These are phyloP conservation scores for Bombus turneri DNA, from an alignment of 1,140 invertebrate species.

Conservation along the genomic window DNA sequence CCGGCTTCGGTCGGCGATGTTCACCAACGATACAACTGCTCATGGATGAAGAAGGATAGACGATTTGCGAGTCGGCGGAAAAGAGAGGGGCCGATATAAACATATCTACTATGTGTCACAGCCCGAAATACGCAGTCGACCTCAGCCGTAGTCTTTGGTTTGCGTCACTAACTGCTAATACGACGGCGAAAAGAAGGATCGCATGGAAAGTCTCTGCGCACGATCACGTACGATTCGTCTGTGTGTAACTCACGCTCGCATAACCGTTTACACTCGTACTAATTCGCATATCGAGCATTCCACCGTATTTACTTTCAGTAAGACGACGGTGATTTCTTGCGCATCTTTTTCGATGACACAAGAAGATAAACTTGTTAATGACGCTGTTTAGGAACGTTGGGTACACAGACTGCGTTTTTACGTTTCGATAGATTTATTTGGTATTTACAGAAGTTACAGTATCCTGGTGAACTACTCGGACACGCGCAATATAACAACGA, in stretches of 20 bases:
- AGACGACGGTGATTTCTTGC: neutral
- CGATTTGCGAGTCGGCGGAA: neutral
- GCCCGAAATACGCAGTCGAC: conserved; percentile 58
- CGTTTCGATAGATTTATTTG: conserved; percentile 61
- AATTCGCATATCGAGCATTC: conserved; percentile 2
- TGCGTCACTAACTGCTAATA: conserved; percentile 50
- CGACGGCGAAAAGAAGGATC: conserved; percentile 15
- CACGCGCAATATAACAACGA: conserved; percentile 28
- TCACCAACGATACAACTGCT: conserved; percentile 12
- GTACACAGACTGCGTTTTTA: no score
- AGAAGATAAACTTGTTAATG: conserved; percentile 7
- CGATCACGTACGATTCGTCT: neutral
- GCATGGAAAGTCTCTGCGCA: neutral
- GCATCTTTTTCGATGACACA: neutral
- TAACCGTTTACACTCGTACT: conserved; percentile 19
- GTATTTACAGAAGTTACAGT: conserved; percentile 70
- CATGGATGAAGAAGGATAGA: conserved; percentile 20
- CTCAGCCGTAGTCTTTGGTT: conserved; percentile 34
- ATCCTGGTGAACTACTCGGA: conserved; percentile 44
- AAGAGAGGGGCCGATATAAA: conserved; percentile 58
- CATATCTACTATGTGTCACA: conserved; percentile 57
- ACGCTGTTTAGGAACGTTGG: neutral
- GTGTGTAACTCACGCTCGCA: neutral
- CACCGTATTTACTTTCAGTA: neutral
- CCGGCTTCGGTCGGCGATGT: conserved; percentile 39